Evolutionary conservation across 1,140 invertebrate genomes (phyloP).

Genomic region (Drosophila kohkoa): DNA sequence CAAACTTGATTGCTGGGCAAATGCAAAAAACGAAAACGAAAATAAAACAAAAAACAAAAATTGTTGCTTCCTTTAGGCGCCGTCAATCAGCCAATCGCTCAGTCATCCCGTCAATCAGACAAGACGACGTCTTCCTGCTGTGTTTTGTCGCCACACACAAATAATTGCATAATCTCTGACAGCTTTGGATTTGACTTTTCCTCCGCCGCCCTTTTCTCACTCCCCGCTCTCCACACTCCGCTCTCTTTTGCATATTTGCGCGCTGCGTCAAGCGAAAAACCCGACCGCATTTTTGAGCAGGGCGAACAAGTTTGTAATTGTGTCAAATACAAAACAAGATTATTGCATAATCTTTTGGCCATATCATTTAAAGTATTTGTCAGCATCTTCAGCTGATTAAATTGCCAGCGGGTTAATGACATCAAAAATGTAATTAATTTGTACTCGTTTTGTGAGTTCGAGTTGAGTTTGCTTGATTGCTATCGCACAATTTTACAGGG

Average conservation of each 20-base stretch:
- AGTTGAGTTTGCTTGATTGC: neutral
- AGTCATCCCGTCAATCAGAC: slow-evolving; percentile 14
- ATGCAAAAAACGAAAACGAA: too few relatives aligned
- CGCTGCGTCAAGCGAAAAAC: slow-evolving; percentile 55
- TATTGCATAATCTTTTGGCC: slow-evolving; percentile 58
- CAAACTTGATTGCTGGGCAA: slow-evolving; percentile 8
- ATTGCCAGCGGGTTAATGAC: neutral
- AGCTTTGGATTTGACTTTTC: slow-evolving; percentile 66
- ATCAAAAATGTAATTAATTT: neutral
- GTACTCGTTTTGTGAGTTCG: neutral
- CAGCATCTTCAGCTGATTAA: slow-evolving; percentile 35
- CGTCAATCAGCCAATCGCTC: slow-evolving; percentile 45
- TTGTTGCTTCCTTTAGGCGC: slow-evolving; percentile 24
- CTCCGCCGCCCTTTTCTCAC: slow-evolving; percentile 56
- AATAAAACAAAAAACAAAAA: neutral
- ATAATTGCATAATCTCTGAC: slow-evolving; percentile 65
- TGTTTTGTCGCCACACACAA: slow-evolving; percentile 61
- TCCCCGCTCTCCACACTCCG: slow-evolving; percentile 23
- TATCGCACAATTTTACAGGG: slow-evolving; percentile 3
- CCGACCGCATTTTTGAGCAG: slow-evolving; percentile 72
- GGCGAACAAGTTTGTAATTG: slow-evolving; percentile 80
- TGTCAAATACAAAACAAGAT: slow-evolving; percentile 63
- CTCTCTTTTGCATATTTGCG: slow-evolving; percentile 71
- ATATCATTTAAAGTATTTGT: slow-evolving; percentile 38
- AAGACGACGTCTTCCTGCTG: slow-evolving; percentile 21